These are phyloP conservation scores for Epinephelus fuscoguttatus DNA, from an alignment of 2,113 vertebrate species.

Conservation along the genomic window DNA sequence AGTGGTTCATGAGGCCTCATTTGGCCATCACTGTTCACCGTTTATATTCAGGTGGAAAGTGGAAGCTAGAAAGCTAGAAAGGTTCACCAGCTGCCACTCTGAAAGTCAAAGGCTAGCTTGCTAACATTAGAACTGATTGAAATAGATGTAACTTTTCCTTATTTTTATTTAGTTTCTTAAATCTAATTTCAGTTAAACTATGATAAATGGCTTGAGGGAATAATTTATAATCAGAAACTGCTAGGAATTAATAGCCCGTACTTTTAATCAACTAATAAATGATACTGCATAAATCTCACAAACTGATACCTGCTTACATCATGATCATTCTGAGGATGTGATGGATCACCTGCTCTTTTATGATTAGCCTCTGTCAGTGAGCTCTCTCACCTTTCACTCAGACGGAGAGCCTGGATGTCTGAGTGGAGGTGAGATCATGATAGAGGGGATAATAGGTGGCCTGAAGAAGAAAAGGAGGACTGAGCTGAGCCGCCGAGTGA, in stretches of 20 bases:
- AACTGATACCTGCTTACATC: background rate
- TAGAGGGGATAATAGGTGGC: slow-evolving; percentile 37
- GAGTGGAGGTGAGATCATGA: slow-evolving; percentile 53
- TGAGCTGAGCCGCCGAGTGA: slow-evolving; percentile 39
- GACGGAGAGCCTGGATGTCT: slow-evolving; percentile 32
- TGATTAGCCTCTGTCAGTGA: background rate
- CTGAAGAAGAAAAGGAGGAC: slow-evolving; percentile 34
- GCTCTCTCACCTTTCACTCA: slow-evolving; percentile 11
- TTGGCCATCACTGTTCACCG: too few relatives aligned
- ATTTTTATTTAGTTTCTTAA: too few relatives aligned
- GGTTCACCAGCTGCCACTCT: background rate
- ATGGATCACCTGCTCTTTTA: background rate
- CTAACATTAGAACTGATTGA: background rate
- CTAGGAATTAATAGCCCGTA: too few relatives aligned
- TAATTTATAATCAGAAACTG: background rate
- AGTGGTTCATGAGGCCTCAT: too few relatives aligned
- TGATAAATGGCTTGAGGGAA: background rate
- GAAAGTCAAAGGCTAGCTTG: background rate
- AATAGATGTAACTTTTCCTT: background rate
- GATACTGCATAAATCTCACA: background rate
- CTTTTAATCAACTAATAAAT: background rate
- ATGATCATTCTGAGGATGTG: background rate
- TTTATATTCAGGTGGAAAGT: background rate
- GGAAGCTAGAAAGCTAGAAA: background rate
- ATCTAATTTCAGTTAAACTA: too few relatives aligned